These are phyloP conservation scores for Pongo pygmaeus DNA, from an alignment of 2,113 vertebrate genomes.

Conservation along the genomic window DNA sequence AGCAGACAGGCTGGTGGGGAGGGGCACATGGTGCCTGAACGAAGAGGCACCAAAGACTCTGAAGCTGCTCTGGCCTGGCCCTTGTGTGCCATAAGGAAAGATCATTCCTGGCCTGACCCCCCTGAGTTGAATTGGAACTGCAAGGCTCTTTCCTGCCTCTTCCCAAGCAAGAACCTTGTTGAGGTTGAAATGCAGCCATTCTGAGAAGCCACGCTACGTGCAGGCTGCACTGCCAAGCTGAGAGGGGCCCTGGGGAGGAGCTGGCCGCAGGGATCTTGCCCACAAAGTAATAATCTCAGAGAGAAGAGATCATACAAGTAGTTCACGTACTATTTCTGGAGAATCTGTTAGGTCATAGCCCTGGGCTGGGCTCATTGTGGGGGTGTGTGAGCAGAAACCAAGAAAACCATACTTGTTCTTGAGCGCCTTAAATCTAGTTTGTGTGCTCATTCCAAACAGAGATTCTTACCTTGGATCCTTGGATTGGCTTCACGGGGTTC, in stretches of 20 bases:
- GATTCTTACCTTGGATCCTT: neutral
- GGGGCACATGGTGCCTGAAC: neutral
- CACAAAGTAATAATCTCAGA: neutral
- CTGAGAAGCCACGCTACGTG: accelerated
- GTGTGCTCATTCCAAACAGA: neutral
- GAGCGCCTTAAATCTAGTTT: neutral
- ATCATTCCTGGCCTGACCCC: neutral
- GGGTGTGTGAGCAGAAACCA: neutral
- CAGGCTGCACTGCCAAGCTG: accelerated
- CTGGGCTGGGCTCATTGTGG: neutral
- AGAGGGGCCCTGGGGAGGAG: too few relatives aligned
- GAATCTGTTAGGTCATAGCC: neutral
- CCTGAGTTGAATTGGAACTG: neutral
- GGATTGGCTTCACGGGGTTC: neutral
- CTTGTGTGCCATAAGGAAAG: neutral
- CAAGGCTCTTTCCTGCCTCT: neutral
- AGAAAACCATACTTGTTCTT: neutral
- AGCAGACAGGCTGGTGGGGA: neutral
- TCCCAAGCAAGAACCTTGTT: neutral
- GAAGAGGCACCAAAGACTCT: neutral
- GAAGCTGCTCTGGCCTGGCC: neutral
- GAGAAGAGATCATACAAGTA: accelerated
- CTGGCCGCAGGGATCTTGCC: neutral
- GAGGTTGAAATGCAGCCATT: neutral
- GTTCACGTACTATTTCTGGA: neutral